Evolutionary conservation across 2,797 vertebrate species (phyloP), one percentile per base, ranked within the genome.

Genomic region (Urocyon cinereoargenteus): DNA sequence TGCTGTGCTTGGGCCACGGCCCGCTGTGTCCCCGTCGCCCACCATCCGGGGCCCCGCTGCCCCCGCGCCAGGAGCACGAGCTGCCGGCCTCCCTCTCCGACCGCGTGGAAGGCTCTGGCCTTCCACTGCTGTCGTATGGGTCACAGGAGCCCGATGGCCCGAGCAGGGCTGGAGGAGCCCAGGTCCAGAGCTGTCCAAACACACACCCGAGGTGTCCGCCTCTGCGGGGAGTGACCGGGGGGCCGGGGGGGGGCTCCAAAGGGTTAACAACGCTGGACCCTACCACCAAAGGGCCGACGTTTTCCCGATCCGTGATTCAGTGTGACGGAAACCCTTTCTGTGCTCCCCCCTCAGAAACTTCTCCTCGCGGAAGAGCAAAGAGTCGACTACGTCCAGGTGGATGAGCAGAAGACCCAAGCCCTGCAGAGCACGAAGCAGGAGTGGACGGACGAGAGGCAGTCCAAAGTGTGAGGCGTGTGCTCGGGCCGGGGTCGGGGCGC

Each of bases 331-430:
- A 84, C 4, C 0, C 0, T 34, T 77, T 0, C 77, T 86, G 55
- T 94, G 96, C 83, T 93, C 28, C 5, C 75, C 9, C 82, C 72
- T 72, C 98, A 99, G 99, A 99, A 99, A 96, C 98, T 98, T 83
- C 98, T 99, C 87, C 98, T 99, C 95, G 99, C 99, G 18, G 99
- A 99, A 93, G 99, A 99, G 24, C 99, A 99, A 96, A 98, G 99
- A 93, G 99, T 99, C 91, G 99, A 99, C 98, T 99, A 99, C 0
- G 99, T 99, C 82, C 99, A 99, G 97, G 99, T 99, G 92, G 99
- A 99, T 64, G 99, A 99, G 96, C 99, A 99, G 99, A 99, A 99
- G 98, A 99, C 99, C 26, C 99, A 99, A 97, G 99, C 99, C 57
- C 99, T 99, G 96, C 99, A 99, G 98, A 99, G 98, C 99, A 99